phyloP scores from a whole-genome alignment of 2,888 invertebrate species.

The Drosophila mercatorum region DNA sequence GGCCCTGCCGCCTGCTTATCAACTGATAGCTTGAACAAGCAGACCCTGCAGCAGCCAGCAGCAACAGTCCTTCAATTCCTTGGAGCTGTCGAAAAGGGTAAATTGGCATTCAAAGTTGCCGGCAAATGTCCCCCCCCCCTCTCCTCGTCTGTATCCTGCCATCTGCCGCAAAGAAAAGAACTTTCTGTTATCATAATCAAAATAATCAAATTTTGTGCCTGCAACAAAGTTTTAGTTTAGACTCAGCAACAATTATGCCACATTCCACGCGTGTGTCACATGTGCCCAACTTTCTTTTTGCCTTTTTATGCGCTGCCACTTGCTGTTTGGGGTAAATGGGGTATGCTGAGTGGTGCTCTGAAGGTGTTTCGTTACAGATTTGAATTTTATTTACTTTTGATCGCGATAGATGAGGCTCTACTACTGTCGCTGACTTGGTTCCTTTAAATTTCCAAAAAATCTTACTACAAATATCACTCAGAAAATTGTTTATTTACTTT shows the following conservation, averaged over 20 bases:
- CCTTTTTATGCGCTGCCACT: not conserved
- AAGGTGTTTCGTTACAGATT: not conserved
- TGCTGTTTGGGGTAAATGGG: not conserved
- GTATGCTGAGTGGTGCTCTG: not conserved
- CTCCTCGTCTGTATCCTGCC: not conserved
- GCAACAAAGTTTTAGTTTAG: constrained; percentile 51
- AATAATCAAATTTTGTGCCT: constrained; percentile 55
- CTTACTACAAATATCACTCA: no score
- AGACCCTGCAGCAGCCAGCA: constrained; percentile 16
- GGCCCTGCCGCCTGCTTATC: constrained; percentile 46
- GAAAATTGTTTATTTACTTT: not conserved
- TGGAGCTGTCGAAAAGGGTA: constrained; percentile 47
- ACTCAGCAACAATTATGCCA: constrained; percentile 62
- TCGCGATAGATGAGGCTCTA: not conserved
- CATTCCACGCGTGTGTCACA: constrained; percentile 28
- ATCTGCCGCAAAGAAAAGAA: not conserved
- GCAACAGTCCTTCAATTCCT: constrained; percentile 33
- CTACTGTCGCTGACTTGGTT: not conserved
- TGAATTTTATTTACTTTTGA: not conserved
- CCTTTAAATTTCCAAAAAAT: not conserved
- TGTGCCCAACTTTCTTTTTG: constrained; percentile 35
- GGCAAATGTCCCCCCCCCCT: constrained; percentile 21
- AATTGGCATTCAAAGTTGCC: constrained; percentile 57
- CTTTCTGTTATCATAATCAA: constrained; percentile 52
- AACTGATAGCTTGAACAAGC: constrained; percentile 59